Base-by-base conservation (phyloP, 2,888 invertebrate species). In the Pristionchus mayeri region DNA sequence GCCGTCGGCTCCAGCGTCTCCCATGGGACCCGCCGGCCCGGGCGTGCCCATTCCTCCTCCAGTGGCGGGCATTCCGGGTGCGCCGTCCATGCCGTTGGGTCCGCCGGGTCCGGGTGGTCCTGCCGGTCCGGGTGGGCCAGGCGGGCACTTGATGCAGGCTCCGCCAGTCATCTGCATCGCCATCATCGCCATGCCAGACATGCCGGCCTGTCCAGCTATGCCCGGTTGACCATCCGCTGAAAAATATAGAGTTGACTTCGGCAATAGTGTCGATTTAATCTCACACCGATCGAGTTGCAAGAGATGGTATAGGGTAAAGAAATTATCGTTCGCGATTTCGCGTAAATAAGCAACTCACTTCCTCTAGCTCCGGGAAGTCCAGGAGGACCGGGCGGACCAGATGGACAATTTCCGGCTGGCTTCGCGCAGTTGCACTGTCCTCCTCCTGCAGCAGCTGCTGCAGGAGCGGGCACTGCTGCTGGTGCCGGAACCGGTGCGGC, bases 361-460 rank as follows among this genome's bases (percentile, higher is more conserved):
- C 79, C 79, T 30, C n/a, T 9, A 18, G 52, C 79, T 52, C 79
- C 79, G 34, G 79, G 79, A 3, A 34, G 13, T 79, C 79, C 79
- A 9, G 79, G 79, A 4, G 79, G 79, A 16, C 79, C 79, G n/a
- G 79, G 79, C 24, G 79, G 79, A 7, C 79, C 79, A 24, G 79
- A 30, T 24, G 79, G 79, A 34, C 79, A 79, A 54, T 54, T 54
- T 6, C 52, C 50, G 21, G 79, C 79, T 21, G 79, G 54, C n/a
- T 21, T 11, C 0, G 52, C 79, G 34, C 79, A 79, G 54, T 79
- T 67, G 67, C 67, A 67, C 67, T 67, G 67, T 27, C 27, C 18
- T 13, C 4, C 52, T 13, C 52, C 52, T 6, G 21, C 54, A 21
- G 54, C 54, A 3, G 54, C 54, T 3, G 54, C 54, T 24, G 54